Evolutionary conservation across 2,797 vertebrate genomes (phyloP), one percentile per base, ranked within the genome.

Genomic region (Uromys caudimaculatus): DNA sequence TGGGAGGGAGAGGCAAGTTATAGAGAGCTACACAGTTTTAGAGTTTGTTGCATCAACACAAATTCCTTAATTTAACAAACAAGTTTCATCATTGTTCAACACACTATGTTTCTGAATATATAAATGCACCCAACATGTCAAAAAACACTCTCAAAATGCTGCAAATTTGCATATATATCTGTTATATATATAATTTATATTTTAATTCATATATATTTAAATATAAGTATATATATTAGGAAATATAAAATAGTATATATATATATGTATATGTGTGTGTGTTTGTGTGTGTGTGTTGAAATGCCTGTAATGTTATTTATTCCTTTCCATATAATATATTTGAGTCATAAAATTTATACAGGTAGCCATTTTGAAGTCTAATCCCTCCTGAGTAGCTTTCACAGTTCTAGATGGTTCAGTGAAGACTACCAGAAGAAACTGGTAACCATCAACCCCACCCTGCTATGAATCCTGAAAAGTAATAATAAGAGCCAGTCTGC

Each of bases 61-160:
- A 77, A 19, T 85, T 14, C 23, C 73, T 83, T 75, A 62, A 92
- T 76, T 93, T 84, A 84, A 69, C 69, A 54, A 89, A 69, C 82
- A 89, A 76, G 2, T 76, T 84, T 56, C 24, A 32, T 23, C 77
- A 35, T 41, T 62, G 35, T 92, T 87, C 7, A 95, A 29, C 17
- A 77, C 27, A 76, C 14, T 81, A 1, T 76, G 13, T 88, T 93
- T 95, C 29, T 88, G 38, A 89, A 73, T 78, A 54, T 73, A 54
- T 8, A 29, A 67, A 64, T 19, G 69, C 7, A 32, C 75, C 32
- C 89, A 84, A 35, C 17, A 41, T 82, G 27, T 85, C 81, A 60
- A 64, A 92, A 96, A 82, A 77, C 64, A 52, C 44, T 41, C 52
- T 9, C 0, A 86, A 79, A 71, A 90, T 90, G 64, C 0, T 85